A percentile compares a stretch with the other conserved stretches of the same genome.
Evolutionary conservation across 2,888 invertebrate species (phyloP).

Genomic region (Rapana venosa): DNA sequence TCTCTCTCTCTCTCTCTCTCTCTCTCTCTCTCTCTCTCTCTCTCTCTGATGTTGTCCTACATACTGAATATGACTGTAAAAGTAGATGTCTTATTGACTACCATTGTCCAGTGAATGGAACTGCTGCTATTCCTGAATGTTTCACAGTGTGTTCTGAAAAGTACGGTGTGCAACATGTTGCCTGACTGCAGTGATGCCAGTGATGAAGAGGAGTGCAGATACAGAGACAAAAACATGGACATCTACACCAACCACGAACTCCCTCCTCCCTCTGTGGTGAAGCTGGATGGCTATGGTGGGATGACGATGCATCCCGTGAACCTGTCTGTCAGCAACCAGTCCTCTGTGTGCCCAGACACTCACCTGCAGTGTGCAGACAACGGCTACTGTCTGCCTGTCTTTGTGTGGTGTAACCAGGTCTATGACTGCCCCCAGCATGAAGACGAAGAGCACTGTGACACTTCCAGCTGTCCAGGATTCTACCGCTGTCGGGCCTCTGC

Average conservation of each 20-base stretch:
- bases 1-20: no score
- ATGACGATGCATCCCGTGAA: neutral
- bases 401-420: slow-evolving; percentile 29
- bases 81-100: no score
- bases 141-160: no score
- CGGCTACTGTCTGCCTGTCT: slow-evolving; percentile 40
- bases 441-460: slow-evolving; percentile 22
- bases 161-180: no score
- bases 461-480: slow-evolving; percentile 22
- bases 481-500: neutral
- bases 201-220: neutral
- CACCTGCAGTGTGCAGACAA: slow-evolving; percentile 30
- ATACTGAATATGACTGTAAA: no score
- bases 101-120: no score
- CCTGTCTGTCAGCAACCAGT: neutral
- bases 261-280: neutral
- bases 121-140: no score
- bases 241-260: neutral
- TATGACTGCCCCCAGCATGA: slow-evolving; percentile 19
- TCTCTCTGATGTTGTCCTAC: no score
- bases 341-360: slow-evolving; percentile 20
- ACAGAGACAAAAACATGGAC: neutral
- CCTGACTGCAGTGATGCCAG: neutral
- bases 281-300: neutral
- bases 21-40: no score